These are phyloP conservation scores for Lophura nycthemera DNA, from an alignment of 2,113 vertebrate genomes.

Conservation along the genomic window DNA sequence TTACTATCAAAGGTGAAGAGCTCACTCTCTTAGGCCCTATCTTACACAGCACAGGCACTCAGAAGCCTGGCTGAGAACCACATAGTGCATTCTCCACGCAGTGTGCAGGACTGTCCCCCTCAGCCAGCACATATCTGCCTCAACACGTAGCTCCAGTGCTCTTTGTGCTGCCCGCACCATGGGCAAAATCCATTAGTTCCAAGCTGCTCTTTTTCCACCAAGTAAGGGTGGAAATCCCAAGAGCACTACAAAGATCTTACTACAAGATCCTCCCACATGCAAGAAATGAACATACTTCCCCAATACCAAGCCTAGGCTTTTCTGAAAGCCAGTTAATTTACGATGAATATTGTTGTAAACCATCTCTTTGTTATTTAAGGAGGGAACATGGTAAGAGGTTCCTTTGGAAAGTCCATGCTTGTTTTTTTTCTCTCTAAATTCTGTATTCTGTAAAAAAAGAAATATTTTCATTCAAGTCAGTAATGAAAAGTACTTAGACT, in stretches of 20 bases:
- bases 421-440: background rate
- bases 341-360: background rate
- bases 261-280: background rate
- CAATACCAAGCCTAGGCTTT: background rate
- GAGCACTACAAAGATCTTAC: background rate
- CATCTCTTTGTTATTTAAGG: background rate
- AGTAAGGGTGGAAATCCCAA: background rate
- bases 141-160: background rate
- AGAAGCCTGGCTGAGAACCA: background rate
- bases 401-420: background rate
- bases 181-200: background rate
- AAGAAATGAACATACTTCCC: background rate
- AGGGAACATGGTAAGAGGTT: background rate
- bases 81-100: fast-evolving
- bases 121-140: background rate
- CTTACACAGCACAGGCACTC: background rate
- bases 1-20: background rate
- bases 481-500: background rate
- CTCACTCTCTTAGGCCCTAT: background rate
- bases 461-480: background rate
- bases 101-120: background rate
- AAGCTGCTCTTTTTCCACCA: background rate
- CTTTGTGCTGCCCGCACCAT: background rate
- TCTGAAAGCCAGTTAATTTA: background rate
- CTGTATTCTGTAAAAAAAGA: background rate